Evolutionary conservation across 2,797 vertebrate genomes (phyloP), one percentile per base, ranked within the genome.

Genomic region (Syngnathus acus): DNA sequence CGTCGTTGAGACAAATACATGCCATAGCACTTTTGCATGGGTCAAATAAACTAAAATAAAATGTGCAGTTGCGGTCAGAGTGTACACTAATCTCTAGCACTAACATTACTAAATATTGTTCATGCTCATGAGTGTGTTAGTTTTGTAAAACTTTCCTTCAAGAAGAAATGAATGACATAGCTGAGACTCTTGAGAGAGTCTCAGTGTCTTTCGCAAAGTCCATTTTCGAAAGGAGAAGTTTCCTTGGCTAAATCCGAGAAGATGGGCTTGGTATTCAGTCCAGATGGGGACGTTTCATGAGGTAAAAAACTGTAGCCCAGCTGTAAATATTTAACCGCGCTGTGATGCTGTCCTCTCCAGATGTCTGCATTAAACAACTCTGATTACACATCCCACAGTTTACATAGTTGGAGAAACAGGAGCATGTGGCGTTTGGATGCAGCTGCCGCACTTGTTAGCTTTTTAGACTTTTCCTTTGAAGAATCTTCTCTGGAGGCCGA

Each of bases 351-450:
- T 88, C 86, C 77, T 70, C 75, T 77, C 89, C 91, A 91, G 90
- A 91, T 92, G 90, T 90, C 85, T 86, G 86, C 82, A 88, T 90
- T 91, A 91, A 92, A 91, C 90, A 91, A 89, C 87, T 89, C 86
- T 92, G 91, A 92, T 92, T 92, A 91, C 90, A 88, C 86, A 90
- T 86, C 86, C 90, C 89, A 84, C 89, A 91, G 90, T 91, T 91
- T 91, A 90, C 90, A 90, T 89, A 88, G 89, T 89, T 87, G 87
- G 76, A 89, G 89, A 89, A 91, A 92, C 91, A 81, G 91, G 88
- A 91, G 90, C 90, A 88, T 89, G 86, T 89, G 89, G 87, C 86
- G 84, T 85, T 84, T 77, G 81, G 85, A 85, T 61, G 73, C 78
- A 75, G 81, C 72, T 65, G 85, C 84, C 84, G 76, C 86, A 89